Evolutionary conservation across 1,140 invertebrate genomes (phyloP), one percentile per base, ranked within the genome.

Genomic region (Asbolus verrucosus): DNA sequence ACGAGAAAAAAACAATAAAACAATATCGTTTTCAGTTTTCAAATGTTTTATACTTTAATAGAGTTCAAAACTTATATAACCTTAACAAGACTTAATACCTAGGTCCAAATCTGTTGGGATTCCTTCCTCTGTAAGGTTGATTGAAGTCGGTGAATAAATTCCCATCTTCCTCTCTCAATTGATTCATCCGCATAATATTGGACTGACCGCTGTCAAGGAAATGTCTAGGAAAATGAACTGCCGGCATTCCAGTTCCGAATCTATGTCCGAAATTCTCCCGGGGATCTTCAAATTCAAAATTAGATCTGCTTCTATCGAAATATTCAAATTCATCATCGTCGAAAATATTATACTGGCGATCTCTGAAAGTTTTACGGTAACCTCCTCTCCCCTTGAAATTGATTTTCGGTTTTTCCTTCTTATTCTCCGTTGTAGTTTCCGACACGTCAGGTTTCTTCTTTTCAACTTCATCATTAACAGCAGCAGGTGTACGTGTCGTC

Each of bases 61-160:
- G n/a, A n/a, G n/a, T n/a, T n/a, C n/a, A n/a, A n/a, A n/a, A n/a
- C n/a, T n/a, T n/a, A n/a, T n/a, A n/a, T n/a, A n/a, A n/a, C n/a
- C n/a, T n/a, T n/a, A n/a, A n/a, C n/a, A 54, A 8, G 4, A 54
- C 21, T 54, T 27, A 54, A 24, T 6, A 54, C 27, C 46, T 24
- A 27, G 46, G 46, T 16, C 41, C 41, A 8, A 54, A 54, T 13
- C 41, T 46, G 11, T 11, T 14, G 6, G 16, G 6, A 3, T 11
- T 36, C 8, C 46, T 14, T 2, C 46, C 46, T 27, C 24, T 24
- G n/a, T 5, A 54, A 9, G 46, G 46, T 5, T 54, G 46, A 27
- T 4, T 14, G 21, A 27, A 54, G 8, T 54, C 46, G 5, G 21
- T 24, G 21, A 30, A n/a, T n/a, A n/a, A 54, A 8, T 50, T 19